Conservation (phyloP, 2,113 vertebrate species). For the Dryoscopus gambensis region DNA sequence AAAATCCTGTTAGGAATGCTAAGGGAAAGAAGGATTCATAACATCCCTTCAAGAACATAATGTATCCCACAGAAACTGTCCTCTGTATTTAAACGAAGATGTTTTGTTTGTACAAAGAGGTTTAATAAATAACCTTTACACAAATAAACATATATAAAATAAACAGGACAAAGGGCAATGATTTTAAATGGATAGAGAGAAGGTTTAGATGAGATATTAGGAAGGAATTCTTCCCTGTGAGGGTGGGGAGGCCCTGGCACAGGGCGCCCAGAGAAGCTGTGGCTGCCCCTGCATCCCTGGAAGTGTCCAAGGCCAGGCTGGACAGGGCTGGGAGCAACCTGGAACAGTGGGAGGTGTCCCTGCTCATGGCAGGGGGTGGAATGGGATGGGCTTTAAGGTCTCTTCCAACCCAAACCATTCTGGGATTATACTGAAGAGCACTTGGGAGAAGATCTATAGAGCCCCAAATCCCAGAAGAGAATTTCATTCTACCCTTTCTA, state of each 20-base stretch:
- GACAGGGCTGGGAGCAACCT: accelerated
- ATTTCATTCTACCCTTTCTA: neutral
- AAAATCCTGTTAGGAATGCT: neutral
- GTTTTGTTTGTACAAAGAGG: neutral
- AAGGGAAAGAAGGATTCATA: neutral
- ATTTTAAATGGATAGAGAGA: neutral
- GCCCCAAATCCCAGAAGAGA: neutral
- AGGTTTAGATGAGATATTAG: neutral
- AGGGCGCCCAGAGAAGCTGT: neutral
- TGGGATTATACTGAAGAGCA: neutral
- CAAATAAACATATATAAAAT: neutral
- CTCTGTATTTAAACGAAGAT: neutral
- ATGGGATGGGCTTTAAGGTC: neutral
- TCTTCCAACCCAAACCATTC: neutral
- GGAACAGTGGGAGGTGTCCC: neutral
- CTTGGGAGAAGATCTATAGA: neutral
- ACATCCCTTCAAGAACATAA: neutral
- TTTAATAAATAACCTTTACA: neutral
- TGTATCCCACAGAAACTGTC: neutral
- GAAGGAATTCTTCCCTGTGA: neutral
- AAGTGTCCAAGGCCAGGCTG: accelerated
- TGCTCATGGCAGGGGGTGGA: neutral
- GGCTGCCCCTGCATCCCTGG: neutral
- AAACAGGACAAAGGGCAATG: neutral
- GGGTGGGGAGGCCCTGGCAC: accelerated